Base-by-base conservation (phyloP, 2,113 vertebrate species). In the Ictalurus furcatus region DNA sequence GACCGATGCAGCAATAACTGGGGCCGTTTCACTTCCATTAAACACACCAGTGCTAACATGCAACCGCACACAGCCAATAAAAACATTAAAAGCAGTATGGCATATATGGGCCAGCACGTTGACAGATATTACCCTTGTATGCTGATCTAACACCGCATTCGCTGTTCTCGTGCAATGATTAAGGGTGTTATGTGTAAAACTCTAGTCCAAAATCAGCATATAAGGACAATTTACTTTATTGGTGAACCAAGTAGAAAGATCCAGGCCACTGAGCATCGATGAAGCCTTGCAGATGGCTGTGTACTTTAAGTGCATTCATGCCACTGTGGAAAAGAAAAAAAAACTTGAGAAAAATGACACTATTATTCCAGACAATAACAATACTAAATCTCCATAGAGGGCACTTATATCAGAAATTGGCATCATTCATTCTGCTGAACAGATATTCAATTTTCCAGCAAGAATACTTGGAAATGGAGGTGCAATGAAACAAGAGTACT, bases 21-120 rank as follows among this genome's bases (percentile, higher is more conserved):
- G 59, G 84, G n/a, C 85, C 81, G 59, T 92, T 89, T 90, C 89
- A 91, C 90, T 85, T 88, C 88, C 89, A 92, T 87, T 86, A 93
- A 93, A 86, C 58, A 88, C 63, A 48, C 85, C 1, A 85, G 88
- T 87, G 67, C 85, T 89, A 87, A 92, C 87, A 78, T 71, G 21
- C 85, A 86, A 54, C 81, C 90, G 63, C 81, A 37, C 19, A 14
- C 78, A 67, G 92, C 88, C 92, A 86, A 91, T 85, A 88, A 90
- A 85, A 92, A 90, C 81, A 90, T 69, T 40, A 34, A 83, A 74
- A 12, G 56, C 80, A 30, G 74, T 61, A 56, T 69, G 87, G 88
- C 54, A 81, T 90, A 79, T 78, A 71, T 48, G 69, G 80, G 82
- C 84, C 87, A 86, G 88, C 71, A 81, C 30, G 88, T 73, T 71